Evolutionary conservation across 2,113 vertebrate species (phyloP).

Genomic region (Pelusios castaneus): DNA sequence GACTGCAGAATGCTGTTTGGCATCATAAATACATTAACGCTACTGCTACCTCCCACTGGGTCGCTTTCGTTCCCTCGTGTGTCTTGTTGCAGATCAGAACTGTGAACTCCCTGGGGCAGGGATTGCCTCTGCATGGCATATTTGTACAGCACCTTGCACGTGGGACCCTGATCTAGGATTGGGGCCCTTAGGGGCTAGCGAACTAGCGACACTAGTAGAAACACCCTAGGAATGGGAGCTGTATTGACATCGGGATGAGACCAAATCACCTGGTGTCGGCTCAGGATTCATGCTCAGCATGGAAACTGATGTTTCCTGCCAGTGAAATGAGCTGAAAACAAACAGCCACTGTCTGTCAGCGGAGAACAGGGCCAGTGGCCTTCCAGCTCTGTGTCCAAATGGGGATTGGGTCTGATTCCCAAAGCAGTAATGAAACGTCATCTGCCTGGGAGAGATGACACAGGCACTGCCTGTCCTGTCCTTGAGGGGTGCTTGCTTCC

Average conservation of each 20-base stretch:
- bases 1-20: no score
- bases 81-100: not conserved
- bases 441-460: no score
- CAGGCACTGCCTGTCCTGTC: not conserved
- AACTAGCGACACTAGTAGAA: no score
- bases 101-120: not conserved
- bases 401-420: not conserved
- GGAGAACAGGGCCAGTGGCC: not conserved
- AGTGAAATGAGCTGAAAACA: not conserved
- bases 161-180: not conserved
- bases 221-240: not conserved
- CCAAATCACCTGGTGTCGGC: not conserved
- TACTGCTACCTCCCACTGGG: no score
- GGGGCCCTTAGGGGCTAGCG: no score
- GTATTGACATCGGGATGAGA: not conserved
- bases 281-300: not conserved
- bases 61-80: not conserved
- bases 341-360: rapidly evolving
- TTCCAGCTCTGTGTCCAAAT: not conserved
- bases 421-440: not conserved
- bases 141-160: not conserved
- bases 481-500: not conserved
- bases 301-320: not conserved
- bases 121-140: not conserved
- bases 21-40: no score